Evolutionary conservation across 2,888 invertebrate genomes (phyloP).

Genomic region (Rotaria sp.): DNA sequence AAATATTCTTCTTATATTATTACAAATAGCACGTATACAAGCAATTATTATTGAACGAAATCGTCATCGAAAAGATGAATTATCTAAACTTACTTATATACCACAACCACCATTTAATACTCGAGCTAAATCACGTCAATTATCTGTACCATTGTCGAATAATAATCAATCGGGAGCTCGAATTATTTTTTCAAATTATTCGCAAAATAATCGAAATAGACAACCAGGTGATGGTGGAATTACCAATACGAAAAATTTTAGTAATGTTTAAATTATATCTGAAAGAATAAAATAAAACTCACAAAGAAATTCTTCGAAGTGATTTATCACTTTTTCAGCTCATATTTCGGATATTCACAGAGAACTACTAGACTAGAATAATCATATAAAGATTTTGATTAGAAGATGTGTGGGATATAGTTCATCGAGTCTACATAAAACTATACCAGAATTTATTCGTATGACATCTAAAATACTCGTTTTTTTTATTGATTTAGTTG

Average conservation of each 20-base stretch:
- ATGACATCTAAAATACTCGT: no score
- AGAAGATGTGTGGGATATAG: no score
- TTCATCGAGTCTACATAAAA: no score
- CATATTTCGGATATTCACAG: no score
- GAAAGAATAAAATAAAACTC: neutral
- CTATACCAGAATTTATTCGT: no score
- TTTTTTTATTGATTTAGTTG: no score
- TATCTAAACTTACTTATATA: neutral
- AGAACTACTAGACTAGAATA: no score
- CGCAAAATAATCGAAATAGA: neutral
- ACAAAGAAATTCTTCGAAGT: no score
- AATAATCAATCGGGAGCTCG: neutral
- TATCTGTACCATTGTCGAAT: neutral
- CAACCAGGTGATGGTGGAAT: neutral
- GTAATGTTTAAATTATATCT: neutral
- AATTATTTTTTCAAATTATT: neutral
- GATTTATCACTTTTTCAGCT: no score
- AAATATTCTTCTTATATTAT: conserved; percentile 36
- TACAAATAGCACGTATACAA: conserved; percentile 35
- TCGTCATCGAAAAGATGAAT: conserved; percentile 26
- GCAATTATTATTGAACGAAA: conserved; percentile 36
- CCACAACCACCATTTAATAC: conserved; percentile 1
- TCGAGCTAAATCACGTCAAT: neutral
- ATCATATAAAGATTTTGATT: no score
- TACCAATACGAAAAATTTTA: neutral